These are phyloP conservation scores for Eurois occulta DNA, from an alignment of 2,888 invertebrate species.

Conservation along the genomic window DNA sequence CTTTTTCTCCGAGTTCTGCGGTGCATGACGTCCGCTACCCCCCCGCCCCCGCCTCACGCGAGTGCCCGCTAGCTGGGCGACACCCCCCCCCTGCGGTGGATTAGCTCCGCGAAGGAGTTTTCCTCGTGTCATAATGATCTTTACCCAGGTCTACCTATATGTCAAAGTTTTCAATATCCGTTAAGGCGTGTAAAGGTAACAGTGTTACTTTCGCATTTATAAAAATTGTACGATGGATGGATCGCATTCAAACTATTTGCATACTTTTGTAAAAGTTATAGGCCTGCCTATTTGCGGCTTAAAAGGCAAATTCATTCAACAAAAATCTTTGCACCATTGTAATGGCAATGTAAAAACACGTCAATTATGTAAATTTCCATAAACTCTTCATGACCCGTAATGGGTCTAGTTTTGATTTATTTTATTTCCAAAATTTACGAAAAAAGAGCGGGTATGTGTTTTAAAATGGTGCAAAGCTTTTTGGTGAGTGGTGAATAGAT, in stretches of 20 bases:
- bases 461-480: conserved; percentile 5
- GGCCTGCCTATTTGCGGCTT: background rate
- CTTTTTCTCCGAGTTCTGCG: no score
- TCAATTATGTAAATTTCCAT: background rate
- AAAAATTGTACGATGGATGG: background rate
- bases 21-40: no score
- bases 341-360: background rate
- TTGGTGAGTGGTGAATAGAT: background rate
- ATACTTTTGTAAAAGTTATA: background rate
- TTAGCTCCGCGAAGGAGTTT: no score
- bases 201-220: background rate
- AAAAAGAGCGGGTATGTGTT: background rate
- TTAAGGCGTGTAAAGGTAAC: no score
- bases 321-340: background rate
- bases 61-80: no score
- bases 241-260: background rate
- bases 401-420: background rate
- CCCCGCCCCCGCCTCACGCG: no score
- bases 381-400: background rate
- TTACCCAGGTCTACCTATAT: no score
- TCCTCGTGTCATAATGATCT: no score
- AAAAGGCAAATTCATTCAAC: background rate
- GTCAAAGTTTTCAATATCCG: no score
- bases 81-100: no score
- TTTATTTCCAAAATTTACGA: background rate